Evolutionary conservation across 1,140 invertebrate species (phyloP).

Genomic region (Sogatella furcifera): DNA sequence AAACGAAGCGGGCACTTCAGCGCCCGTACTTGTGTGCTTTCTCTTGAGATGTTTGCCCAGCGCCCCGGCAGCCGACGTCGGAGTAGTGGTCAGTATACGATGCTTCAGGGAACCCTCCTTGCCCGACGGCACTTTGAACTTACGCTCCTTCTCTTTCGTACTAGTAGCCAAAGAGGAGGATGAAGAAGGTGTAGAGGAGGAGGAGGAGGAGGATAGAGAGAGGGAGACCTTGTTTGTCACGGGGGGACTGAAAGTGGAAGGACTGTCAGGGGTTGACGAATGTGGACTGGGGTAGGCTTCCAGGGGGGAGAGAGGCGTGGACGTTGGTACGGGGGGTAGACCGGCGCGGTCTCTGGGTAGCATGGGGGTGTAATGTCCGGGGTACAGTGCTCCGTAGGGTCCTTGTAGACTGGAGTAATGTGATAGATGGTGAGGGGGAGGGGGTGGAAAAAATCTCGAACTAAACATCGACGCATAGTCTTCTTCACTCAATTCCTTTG

Average conservation of each 20-base stretch:
- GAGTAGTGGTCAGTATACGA: slow-evolving; percentile 19
- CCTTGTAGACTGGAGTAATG: slow-evolving; percentile 15
- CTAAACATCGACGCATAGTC: not conserved
- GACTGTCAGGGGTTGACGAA: slow-evolving; percentile 4
- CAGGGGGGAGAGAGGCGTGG: slow-evolving; percentile 11
- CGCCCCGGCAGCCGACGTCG: not conserved
- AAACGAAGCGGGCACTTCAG: too few relatives aligned
- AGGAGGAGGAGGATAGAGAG: not conserved
- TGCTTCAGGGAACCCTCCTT: slow-evolving; percentile 11
- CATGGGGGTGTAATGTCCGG: slow-evolving; percentile 13
- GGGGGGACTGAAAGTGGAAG: slow-evolving; percentile 1
- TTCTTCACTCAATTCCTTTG: not conserved
- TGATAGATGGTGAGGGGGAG: slow-evolving; percentile 4
- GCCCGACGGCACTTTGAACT: slow-evolving; percentile 14
- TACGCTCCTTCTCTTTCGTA: not conserved
- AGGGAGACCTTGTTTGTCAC: too few relatives aligned
- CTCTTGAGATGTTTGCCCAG: not conserved
- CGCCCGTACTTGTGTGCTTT: not conserved
- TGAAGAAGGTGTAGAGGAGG: not conserved
- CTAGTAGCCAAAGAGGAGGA: not conserved
- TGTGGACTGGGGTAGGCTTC: slow-evolving; percentile 14
- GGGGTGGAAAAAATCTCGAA: slow-evolving; percentile 10
- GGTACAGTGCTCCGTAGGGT: slow-evolving; percentile 13
- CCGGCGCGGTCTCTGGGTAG: slow-evolving; percentile 5
- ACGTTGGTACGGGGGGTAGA: slow-evolving; percentile 9